Evolutionary conservation across 2,888 invertebrate species (phyloP), one percentile per base, ranked within the genome.

Genomic region (Emmelina monodactyla): DNA sequence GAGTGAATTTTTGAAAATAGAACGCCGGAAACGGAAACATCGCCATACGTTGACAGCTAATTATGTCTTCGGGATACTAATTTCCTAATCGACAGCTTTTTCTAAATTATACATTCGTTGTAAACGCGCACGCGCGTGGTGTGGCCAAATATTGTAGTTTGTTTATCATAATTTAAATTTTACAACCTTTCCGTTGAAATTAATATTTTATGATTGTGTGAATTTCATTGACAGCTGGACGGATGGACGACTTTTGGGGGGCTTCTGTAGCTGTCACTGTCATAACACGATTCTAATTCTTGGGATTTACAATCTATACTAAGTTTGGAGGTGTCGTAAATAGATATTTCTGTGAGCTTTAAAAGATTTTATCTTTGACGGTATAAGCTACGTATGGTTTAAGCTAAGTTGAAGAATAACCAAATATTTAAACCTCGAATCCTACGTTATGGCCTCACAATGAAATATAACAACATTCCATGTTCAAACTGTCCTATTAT

Each of bases 21-120:
- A 76, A 71, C 66, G 50, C 59, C 67, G 78, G 76, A 78, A 78
- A 56, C 76, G 79, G 79, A 78, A 70, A 75, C 68, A 61, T 51
- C 61, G 63, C 55, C 57, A 55, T 60, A 58, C 62, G 78, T 64
- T 76, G 79, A 78, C 78, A 76, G 78, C 70, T 75, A 71, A 75
- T 79, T 76, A 72, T 68, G 66, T 70, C 64, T 65, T 60, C 58
- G 58, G 53, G 57, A 61, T 58, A 63, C 63, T 63, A 66, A 71
- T 72, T 73, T 62, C 59, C 61, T 57, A 68, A 75, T 76, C 71
- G 73, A 66, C 68, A 68, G 57, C 55, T 68, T 70, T 72, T 70
- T 63, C 47, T 53, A 51, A 58, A 53, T 54, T 50, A 49, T 46
- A 52, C 45, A 35, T 42, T 39, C 30, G 47, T 40, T 42, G 44